These are phyloP conservation scores for Anhinga anhinga DNA, from an alignment of 2,113 vertebrate species.

Conservation along the genomic window DNA sequence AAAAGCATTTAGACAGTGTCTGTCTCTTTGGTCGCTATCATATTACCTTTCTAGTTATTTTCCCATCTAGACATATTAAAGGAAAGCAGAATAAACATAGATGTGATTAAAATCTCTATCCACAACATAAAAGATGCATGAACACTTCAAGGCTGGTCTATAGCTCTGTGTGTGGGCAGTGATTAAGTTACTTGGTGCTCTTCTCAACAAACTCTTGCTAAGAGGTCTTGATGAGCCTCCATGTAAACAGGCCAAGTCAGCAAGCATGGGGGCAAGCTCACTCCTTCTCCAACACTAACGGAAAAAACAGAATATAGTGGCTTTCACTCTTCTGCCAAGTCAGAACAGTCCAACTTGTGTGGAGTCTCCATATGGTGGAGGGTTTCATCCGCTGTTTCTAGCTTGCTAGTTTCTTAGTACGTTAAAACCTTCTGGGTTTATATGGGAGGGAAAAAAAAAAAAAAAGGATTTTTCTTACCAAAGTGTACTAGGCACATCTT, in stretches of 20 bases:
- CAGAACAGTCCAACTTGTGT: not conserved
- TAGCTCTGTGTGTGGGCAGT: not conserved
- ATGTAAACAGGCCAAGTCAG: not conserved
- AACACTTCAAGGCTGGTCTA: not conserved
- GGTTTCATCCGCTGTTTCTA: not conserved
- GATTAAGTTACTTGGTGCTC: not conserved
- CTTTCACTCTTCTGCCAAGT: not conserved
- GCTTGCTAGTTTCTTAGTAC: not conserved
- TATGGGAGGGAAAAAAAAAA: not conserved
- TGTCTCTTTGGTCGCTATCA: not conserved
- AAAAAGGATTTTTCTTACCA: not conserved
- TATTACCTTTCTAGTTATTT: not conserved
- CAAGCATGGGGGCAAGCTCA: not conserved
- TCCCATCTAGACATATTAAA: not conserved
- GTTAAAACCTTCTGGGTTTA: not conserved
- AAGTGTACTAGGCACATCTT: not conserved
- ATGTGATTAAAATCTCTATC: not conserved
- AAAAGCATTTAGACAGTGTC: not conserved
- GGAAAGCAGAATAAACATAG: not conserved
- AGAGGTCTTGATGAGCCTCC: not conserved
- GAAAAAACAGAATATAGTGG: not conserved
- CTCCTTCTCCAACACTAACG: not conserved
- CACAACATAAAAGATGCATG: not conserved
- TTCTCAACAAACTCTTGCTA: not conserved
- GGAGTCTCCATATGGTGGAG: not conserved